phyloP scores from a whole-genome alignment of 2,797 vertebrate genomes.

The Acipenser ruthenus region DNA sequence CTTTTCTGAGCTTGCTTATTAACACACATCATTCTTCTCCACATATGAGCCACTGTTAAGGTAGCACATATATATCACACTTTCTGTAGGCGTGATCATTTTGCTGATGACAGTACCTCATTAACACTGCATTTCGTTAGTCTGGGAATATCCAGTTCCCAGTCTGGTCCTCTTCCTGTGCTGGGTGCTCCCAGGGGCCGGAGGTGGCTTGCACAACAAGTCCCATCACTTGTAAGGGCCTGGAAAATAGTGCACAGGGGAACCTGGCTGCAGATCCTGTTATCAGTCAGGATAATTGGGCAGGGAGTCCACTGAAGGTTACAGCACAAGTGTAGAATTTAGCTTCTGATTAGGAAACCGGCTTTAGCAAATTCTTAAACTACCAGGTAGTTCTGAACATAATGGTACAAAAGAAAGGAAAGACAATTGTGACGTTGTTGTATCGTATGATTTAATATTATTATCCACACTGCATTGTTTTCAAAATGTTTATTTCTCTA shows the following conservation, averaged over 20 bases:
- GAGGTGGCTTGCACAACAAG: not conserved
- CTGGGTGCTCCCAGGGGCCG: not conserved
- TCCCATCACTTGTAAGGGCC: not conserved
- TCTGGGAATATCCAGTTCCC: not conserved
- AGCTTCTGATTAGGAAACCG: constrained; percentile 1
- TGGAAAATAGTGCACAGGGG: not conserved
- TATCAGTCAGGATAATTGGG: constrained; percentile 4
- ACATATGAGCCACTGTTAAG: too few relatives aligned
- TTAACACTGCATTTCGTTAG: not conserved
- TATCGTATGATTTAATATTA: too few relatives aligned
- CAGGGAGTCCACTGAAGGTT: not conserved
- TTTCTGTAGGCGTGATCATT: too few relatives aligned
- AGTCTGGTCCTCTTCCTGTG: not conserved
- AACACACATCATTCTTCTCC: too few relatives aligned
- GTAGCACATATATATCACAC: too few relatives aligned
- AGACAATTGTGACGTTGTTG: not conserved
- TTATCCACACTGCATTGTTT: too few relatives aligned
- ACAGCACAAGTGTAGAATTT: too few relatives aligned
- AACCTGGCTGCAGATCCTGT: not conserved
- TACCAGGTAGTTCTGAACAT: not conserved
- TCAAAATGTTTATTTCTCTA: too few relatives aligned
- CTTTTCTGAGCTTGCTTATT: too few relatives aligned
- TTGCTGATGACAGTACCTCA: too few relatives aligned
- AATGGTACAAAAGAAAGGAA: not conserved
- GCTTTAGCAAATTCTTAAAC: not conserved